Conservation (phyloP, 2,113 vertebrate species). For the Hippocampus comes region DNA sequence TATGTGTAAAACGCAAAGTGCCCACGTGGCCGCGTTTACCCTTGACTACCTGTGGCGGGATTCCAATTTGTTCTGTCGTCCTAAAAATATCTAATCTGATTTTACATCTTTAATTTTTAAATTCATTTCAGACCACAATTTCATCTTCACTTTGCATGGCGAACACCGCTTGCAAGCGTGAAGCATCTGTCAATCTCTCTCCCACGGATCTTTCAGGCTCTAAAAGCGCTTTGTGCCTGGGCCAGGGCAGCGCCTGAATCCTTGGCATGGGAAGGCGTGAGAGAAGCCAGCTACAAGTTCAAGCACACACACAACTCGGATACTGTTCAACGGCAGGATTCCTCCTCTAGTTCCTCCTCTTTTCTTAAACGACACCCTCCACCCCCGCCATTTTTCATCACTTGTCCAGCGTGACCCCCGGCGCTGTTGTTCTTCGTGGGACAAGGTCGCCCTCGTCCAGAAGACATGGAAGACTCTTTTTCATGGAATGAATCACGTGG, state of each 20-base stretch:
- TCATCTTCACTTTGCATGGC: background rate
- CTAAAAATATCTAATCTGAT: no score
- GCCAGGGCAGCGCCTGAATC: slow-evolving; percentile 20
- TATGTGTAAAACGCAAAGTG: no score
- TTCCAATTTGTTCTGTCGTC: no score
- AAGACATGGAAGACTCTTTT: slow-evolving; percentile 24
- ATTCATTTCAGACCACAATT: background rate
- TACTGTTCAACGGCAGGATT: slow-evolving; percentile 20
- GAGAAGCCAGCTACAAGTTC: slow-evolving; percentile 25
- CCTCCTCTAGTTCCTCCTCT: slow-evolving; percentile 5
- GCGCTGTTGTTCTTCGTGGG: slow-evolving; percentile 47
- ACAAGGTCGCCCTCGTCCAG: slow-evolving; percentile 41
- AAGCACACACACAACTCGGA: slow-evolving; percentile 12
- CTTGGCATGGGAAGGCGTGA: slow-evolving; percentile 20
- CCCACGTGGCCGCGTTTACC: no score
- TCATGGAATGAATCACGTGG: slow-evolving; percentile 37
- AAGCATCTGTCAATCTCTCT: slow-evolving; percentile 8
- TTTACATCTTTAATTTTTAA: background rate
- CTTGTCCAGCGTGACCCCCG: slow-evolving; percentile 6
- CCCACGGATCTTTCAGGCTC: slow-evolving; percentile 10
- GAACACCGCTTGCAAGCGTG: slow-evolving; percentile 19
- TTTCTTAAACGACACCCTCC: slow-evolving; percentile 17
- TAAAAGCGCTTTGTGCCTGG: background rate
- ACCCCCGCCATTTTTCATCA: background rate
- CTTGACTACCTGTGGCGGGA: no score